These are phyloP conservation scores for Cheilosia pagana DNA, from an alignment of 2,888 invertebrate genomes.

Conservation along the genomic window DNA sequence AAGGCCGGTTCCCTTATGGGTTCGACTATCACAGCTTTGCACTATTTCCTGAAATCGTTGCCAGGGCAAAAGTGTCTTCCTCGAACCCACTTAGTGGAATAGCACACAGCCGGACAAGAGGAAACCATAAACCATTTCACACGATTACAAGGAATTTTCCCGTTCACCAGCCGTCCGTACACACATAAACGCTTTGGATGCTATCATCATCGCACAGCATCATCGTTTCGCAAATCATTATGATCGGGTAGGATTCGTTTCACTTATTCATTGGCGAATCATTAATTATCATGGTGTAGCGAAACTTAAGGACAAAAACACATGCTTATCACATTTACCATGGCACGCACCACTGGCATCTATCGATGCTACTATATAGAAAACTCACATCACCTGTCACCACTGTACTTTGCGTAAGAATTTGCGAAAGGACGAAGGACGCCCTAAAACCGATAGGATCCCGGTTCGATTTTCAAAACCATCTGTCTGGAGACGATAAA, in stretches of 20 bases:
- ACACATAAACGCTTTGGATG: constrained; percentile 13
- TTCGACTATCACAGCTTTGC: constrained; percentile 18
- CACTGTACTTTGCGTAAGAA: constrained; percentile 3
- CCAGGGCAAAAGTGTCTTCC: constrained; percentile 11
- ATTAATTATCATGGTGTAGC: constrained; percentile 45
- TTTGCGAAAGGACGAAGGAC: constrained; percentile 28
- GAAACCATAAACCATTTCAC: constrained; percentile 53
- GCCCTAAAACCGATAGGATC: constrained; percentile 35
- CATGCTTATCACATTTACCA: background rate
- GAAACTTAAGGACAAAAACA: constrained; percentile 37
- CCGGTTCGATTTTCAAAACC: constrained; percentile 66
- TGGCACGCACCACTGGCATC: background rate
- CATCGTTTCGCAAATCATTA: constrained; percentile 62
- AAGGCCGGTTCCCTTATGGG: background rate
- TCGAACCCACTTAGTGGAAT: constrained; percentile 5
- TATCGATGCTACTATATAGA: background rate
- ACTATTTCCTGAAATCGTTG: constrained; percentile 31
- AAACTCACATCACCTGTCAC: constrained; percentile 4
- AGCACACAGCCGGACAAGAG: constrained; percentile 20
- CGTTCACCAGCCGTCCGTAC: constrained; percentile 19
- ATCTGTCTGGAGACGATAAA: constrained; percentile 73
- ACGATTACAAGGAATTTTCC: constrained; percentile 64
- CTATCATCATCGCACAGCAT: constrained; percentile 39
- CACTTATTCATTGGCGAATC: constrained; percentile 59
- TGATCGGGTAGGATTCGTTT: constrained; percentile 61